Evolutionary conservation across 2,797 vertebrate genomes (phyloP).

Genomic region (Furcifer pardalis): DNA sequence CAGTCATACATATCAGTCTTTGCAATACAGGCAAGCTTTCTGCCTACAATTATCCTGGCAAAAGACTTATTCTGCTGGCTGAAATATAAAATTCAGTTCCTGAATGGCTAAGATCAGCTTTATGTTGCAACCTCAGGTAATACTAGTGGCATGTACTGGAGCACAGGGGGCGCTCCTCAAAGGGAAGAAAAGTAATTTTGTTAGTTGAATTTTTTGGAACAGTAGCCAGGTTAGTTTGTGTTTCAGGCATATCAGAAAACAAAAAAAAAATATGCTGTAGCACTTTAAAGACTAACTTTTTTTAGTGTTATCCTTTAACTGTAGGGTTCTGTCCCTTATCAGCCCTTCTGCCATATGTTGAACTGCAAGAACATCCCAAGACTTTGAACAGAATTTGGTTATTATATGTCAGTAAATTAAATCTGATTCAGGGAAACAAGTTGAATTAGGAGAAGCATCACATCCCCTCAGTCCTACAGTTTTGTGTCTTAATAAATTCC

Average conservation of each 20-base stretch:
- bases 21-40: background rate
- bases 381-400: background rate
- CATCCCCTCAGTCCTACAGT: background rate
- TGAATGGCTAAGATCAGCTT: background rate
- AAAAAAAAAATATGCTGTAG: too few relatives aligned
- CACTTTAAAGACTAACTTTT: too few relatives aligned
- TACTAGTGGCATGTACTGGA: background rate
- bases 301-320: background rate
- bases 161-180: background rate
- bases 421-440: background rate
- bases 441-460: background rate
- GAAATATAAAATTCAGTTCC: background rate
- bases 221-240: too few relatives aligned
- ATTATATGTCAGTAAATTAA: background rate
- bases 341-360: too few relatives aligned
- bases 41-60: background rate
- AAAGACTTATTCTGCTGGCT: background rate
- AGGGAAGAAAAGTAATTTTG: too few relatives aligned
- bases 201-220: too few relatives aligned
- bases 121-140: background rate
- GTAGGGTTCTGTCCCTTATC: background rate
- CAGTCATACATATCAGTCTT: background rate
- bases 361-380: background rate
- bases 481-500: constrained; percentile 4
- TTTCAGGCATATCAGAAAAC: too few relatives aligned